Evolutionary conservation across 2,888 invertebrate genomes (phyloP).

Genomic region (Drosophila demipolita): DNA sequence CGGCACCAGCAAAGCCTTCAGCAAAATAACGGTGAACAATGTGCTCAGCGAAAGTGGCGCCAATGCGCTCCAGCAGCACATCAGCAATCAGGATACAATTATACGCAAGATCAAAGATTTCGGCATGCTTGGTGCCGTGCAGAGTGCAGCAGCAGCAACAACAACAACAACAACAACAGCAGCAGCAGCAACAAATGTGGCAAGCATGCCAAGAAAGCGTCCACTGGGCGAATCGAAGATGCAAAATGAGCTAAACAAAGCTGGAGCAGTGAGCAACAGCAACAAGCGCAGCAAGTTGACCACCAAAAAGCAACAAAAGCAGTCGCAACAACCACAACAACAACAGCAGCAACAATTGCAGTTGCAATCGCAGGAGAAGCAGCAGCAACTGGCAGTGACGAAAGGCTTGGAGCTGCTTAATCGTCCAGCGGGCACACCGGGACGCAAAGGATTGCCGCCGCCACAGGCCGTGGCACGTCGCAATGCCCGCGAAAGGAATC

Average conservation of each 20-base stretch:
- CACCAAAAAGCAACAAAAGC: constrained; percentile 43
- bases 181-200: neutral
- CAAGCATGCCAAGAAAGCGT: constrained; percentile 61
- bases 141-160: constrained; percentile 27
- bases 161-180: constrained; percentile 14
- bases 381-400: constrained; percentile 36
- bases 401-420: constrained; percentile 18
- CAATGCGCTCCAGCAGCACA: constrained; percentile 73
- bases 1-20: constrained; percentile 76
- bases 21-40: constrained; percentile 83
- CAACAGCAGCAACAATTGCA: constrained; percentile 42
- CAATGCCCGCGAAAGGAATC: constrained; percentile 96
- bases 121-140: constrained; percentile 82
- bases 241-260: constrained; percentile 49
- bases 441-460: constrained; percentile 86
- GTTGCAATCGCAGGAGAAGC: constrained; percentile 26
- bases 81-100: constrained; percentile 82
- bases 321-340: constrained; percentile 1
- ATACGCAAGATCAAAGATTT: constrained; percentile 84
- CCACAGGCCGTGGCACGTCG: constrained; percentile 94
- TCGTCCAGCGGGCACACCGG: constrained; percentile 71
- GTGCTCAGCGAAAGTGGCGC: constrained; percentile 78
- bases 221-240: constrained; percentile 57
- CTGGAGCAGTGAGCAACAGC: constrained; percentile 19
- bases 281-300: constrained; percentile 61